Conservation (phyloP, 2,113 vertebrate species). For the Coracopsis vasa region DNA sequence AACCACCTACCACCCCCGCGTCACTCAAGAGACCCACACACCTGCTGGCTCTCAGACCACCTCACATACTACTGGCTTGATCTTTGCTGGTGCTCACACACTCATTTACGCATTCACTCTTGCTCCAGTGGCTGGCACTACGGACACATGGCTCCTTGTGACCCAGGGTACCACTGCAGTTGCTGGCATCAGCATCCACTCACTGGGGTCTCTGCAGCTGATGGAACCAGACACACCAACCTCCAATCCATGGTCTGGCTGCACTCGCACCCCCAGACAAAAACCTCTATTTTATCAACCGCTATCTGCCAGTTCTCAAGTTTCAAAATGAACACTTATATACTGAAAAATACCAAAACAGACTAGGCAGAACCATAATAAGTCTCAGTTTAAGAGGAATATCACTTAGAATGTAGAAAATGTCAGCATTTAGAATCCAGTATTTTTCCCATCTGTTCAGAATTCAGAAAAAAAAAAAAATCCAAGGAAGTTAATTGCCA, state of each 20-base stretch:
- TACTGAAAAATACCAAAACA: neutral
- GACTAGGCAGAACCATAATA: neutral
- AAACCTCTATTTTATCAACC: neutral
- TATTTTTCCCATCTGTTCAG: neutral
- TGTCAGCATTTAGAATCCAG: neutral
- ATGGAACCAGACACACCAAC: neutral
- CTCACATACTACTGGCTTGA: neutral
- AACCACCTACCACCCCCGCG: neutral
- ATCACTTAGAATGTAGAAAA: neutral
- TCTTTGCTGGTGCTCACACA: neutral
- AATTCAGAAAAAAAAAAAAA: neutral
- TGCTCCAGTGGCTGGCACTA: neutral
- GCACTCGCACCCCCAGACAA: neutral
- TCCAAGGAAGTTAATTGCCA: neutral
- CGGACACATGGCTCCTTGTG: fast-evolving
- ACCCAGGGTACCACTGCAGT: too few relatives aligned
- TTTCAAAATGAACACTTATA: neutral
- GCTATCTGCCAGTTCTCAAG: neutral
- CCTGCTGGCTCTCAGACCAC: neutral
- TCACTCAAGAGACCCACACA: neutral
- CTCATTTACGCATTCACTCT: neutral
- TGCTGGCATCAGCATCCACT: neutral
- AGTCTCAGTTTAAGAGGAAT: neutral
- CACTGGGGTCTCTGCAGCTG: neutral
- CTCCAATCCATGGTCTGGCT: neutral